These are phyloP conservation scores for Drosophila pegasa DNA, from an alignment of 2,888 invertebrate species.

Conservation along the genomic window DNA sequence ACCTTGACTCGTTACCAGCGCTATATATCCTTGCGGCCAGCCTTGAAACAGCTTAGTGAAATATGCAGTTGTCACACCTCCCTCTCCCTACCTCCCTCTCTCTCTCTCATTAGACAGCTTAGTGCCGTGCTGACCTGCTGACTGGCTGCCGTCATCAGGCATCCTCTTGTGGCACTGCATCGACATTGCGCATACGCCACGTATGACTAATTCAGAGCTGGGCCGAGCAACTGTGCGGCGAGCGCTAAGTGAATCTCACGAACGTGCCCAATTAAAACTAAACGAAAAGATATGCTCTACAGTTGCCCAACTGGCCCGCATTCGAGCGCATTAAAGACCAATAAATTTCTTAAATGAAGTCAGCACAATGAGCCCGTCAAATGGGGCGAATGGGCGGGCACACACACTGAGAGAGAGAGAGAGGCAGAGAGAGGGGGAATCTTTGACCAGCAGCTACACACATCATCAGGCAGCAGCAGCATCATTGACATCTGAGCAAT, in stretches of 20 bases:
- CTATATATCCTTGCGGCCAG: slow-evolving; percentile 2
- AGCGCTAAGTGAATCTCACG: slow-evolving; percentile 21
- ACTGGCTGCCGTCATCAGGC: slow-evolving; percentile 15
- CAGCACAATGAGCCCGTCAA: slow-evolving; percentile 11
- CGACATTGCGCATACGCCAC: slow-evolving; percentile 38
- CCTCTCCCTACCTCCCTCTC: not conserved
- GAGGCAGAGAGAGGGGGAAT: not conserved
- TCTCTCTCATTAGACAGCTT: not conserved
- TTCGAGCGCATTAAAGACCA: slow-evolving; percentile 61
- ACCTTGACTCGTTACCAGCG: slow-evolving; percentile 47
- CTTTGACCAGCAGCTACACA: slow-evolving; percentile 19
- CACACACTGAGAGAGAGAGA: not conserved
- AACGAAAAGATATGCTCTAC: slow-evolving; percentile 14
- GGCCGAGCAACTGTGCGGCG: slow-evolving; percentile 5
- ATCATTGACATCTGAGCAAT: slow-evolving; percentile 41
- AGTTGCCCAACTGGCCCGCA: slow-evolving; percentile 46
- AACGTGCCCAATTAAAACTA: slow-evolving; percentile 44
- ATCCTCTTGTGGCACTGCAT: slow-evolving; percentile 20
- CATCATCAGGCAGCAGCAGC: slow-evolving; percentile 19
- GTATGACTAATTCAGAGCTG: slow-evolving; percentile 37
- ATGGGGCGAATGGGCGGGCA: not conserved
- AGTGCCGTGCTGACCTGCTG: not conserved
- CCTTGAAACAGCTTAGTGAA: slow-evolving; percentile 1
- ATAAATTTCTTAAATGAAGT: slow-evolving; percentile 61
- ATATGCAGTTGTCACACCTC: not conserved